Evolutionary conservation across 2,888 invertebrate genomes (phyloP), one percentile per base, ranked within the genome.

Genomic region (Criorhina ranunculi): DNA sequence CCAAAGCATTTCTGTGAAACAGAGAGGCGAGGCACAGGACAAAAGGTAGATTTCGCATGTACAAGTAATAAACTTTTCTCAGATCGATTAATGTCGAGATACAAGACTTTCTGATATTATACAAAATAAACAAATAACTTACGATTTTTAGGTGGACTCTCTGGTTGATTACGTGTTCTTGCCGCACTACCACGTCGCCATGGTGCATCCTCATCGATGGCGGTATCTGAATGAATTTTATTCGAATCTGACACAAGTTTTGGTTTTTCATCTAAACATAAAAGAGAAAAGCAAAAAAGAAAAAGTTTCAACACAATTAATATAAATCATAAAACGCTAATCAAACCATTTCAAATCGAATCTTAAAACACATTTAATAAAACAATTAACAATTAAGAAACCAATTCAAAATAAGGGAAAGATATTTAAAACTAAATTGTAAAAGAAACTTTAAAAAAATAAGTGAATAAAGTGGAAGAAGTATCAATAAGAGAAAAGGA

Each of bases 161-260:
- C 92, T 88, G 93, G 93, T 88, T 92, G 92, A 69, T 89, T 88
- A 88, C 92, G 92, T 87, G 93, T 92, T 89, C 91, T 93, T 89
- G 93, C 92, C 51, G 94, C 93, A 86, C 93, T 93, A 81, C 94
- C 94, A 88, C 95, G 93, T 90, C 95, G 93, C 95, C 95, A 95
- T 42, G 94, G 93, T 87, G 94, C 94, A 88, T 94, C 93, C 86
- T 93, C 93, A 87, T 94, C 94, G 87, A 94, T 94, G 80, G 93
- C 80, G 19, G 87, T 85, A 67, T 87, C 87, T 70, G 87, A 53
- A 79, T 87, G 83, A 62, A 87, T 72, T 86, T 88, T 88, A 89
- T 86, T 91, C 90, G 86, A 92, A 92, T 87, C 88, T 53, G 69
- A 90, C 29, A 81, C 51, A 15, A 70, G 87, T 86, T 89, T 90